phyloP scores from a whole-genome alignment of 2,888 invertebrate genomes.

The Polydrusus cervinus region DNA sequence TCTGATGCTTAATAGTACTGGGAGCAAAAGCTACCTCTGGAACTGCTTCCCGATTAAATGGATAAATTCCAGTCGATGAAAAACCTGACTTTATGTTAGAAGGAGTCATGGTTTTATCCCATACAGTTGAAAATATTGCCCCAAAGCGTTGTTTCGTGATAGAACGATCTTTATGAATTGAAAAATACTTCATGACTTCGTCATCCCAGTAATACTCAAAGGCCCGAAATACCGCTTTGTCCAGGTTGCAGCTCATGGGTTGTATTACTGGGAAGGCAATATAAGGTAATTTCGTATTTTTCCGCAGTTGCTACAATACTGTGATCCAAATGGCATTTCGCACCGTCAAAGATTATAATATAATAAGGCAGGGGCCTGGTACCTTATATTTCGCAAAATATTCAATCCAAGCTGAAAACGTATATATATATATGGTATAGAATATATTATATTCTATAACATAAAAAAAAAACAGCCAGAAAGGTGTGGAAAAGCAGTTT shows the following conservation, averaged over 20 bases:
- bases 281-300: constrained; percentile 59
- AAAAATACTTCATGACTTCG: constrained; percentile 63
- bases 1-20: constrained; percentile 35
- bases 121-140: constrained; percentile 56
- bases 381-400: too few relatives aligned
- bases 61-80: constrained; percentile 60
- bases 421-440: too few relatives aligned
- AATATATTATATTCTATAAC: too few relatives aligned
- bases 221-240: constrained; percentile 63
- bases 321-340: constrained; percentile 61
- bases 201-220: constrained; percentile 64
- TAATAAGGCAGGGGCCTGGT: too few relatives aligned
- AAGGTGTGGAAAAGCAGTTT: too few relatives aligned
- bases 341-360: constrained; percentile 57
- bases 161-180: constrained; percentile 56
- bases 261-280: constrained; percentile 66
- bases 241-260: constrained; percentile 67
- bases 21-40: constrained; percentile 55
- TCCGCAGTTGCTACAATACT: constrained; percentile 61
- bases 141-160: constrained; percentile 63
- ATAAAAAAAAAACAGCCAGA: too few relatives aligned
- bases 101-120: constrained; percentile 57
- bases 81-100: constrained; percentile 58
- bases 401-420: too few relatives aligned
- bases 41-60: constrained; percentile 55